phyloP scores from a whole-genome alignment of 2,797 vertebrate genomes.

The Schizothorax lantsangensis region DNA sequence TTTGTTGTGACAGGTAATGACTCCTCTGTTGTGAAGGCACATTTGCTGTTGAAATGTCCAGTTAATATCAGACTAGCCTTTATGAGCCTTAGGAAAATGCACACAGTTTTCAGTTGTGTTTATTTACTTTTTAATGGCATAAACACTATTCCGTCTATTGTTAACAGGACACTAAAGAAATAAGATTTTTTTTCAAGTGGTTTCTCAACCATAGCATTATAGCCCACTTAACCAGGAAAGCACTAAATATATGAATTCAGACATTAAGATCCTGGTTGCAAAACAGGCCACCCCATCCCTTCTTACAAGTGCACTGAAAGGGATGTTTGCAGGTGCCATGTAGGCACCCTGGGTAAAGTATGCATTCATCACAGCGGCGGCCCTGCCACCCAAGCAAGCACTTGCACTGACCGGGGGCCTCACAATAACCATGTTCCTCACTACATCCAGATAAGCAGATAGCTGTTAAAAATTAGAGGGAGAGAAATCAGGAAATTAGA shows the following conservation, averaged over 20 bases:
- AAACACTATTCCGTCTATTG: not conserved
- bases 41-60: not conserved
- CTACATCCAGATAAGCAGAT: slow-evolving; percentile 84
- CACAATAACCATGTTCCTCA: slow-evolving; percentile 79
- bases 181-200: not conserved
- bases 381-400: slow-evolving; percentile 84
- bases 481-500: slow-evolving; percentile 57
- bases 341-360: slow-evolving; percentile 79
- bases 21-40: no score
- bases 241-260: slow-evolving; percentile 64
- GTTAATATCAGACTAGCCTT: no score
- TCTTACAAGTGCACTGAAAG: slow-evolving; percentile 83
- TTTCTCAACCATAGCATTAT: not conserved
- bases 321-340: slow-evolving; percentile 82
- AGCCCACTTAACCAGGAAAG: not conserved
- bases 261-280: slow-evolving; percentile 85
- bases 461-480: slow-evolving; percentile 73
- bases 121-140: not conserved
- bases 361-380: slow-evolving; percentile 80
- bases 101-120: not conserved
- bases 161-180: not conserved
- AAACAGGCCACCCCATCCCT: slow-evolving; percentile 85
- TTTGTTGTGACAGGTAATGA: not conserved
- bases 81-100: not conserved
- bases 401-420: slow-evolving; percentile 80